Evolutionary conservation across 2,113 vertebrate genomes (phyloP), one percentile per base, ranked within the genome.

Genomic region (Thalassoma bifasciatum): DNA sequence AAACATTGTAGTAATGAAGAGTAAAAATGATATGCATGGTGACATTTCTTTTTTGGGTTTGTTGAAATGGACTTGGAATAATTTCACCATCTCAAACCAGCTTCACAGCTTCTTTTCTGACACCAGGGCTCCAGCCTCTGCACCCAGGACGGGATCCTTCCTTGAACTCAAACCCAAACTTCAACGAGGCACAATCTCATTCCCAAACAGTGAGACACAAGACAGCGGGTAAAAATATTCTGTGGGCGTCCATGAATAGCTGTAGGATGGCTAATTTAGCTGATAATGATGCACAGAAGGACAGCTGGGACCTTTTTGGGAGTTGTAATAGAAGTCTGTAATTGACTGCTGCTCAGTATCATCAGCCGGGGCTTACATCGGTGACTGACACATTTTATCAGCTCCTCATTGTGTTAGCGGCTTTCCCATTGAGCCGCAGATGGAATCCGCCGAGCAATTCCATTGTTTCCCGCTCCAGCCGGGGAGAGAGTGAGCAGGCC

Each of bases 361-460:
- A 85, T 78, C 83, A 77, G 82, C 61, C 71, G 19, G 4, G 59
- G 73, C 76, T 63, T 58, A 81, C 84, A 69, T 34, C 12, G 61
- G 72, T 90, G 90, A 92, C 85, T 91, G 93, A 93, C 91, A 91
- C 85, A 66, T 90, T 87, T 86, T 79, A 91, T 90, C 86, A 91
- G 90, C 70, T 82, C 69, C 62, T 82, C 80, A 87, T 90, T 89
- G 88, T 86, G 70, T 72, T 67, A 24, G 79, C 38, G 22, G 75
- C 46, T 49, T 76, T 80, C 66, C 67, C 64, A 66, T 65, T 34
- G 87, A 83, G 84, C 73, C 84, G 38, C 88, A 93, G 91, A 91
- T 91, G 90, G 84, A 86, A 81, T 79, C 75, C 87, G 22, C 72
- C 2, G 54, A 79, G 78, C 81, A 80, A 72, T 86, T 75, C 81